A percentile compares a stretch with the other conserved stretches of the same genome.
Conservation (phyloP, 2,888 invertebrate species). For the Folsomia candida region DNA sequence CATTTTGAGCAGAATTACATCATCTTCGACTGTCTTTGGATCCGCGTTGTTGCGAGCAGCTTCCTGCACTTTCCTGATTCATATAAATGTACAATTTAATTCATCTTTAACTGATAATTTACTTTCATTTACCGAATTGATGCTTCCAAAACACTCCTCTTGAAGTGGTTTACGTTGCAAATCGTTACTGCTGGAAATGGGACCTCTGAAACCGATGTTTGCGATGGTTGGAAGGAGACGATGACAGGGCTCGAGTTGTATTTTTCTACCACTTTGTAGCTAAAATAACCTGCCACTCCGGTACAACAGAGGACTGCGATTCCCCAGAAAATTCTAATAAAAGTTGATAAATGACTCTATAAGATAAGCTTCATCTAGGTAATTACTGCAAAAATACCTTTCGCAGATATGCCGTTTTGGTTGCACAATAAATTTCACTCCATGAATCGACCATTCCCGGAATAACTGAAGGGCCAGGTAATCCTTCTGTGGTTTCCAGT, state of each 20-base stretch:
- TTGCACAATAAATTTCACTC: not conserved
- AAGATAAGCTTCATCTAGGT: not conserved
- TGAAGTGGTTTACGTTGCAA: not conserved
- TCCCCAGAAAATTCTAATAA: not conserved
- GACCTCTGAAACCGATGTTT: not conserved
- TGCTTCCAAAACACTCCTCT: not conserved
- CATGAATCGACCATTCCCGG: not conserved
- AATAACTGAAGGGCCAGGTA: not conserved
- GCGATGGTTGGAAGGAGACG: not conserved
- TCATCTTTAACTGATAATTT: not conserved
- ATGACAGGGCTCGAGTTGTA: not conserved
- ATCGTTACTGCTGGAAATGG: not conserved
- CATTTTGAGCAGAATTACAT: not conserved
- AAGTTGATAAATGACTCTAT: not conserved
- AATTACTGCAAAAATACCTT: not conserved
- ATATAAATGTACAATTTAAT: not conserved
- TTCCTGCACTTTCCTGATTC: not conserved
- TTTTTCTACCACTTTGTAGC: not conserved
- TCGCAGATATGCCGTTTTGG: not conserved
- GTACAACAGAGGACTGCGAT: not conserved
- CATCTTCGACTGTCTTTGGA: not conserved
- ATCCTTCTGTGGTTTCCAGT: conserved; percentile 2
- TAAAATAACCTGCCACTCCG: not conserved
- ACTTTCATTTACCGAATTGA: not conserved
- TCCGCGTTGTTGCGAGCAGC: not conserved